Evolutionary conservation across 1,140 invertebrate species (phyloP), one percentile per base, ranked within the genome.

Genomic region (Contarinia nasturtii): DNA sequence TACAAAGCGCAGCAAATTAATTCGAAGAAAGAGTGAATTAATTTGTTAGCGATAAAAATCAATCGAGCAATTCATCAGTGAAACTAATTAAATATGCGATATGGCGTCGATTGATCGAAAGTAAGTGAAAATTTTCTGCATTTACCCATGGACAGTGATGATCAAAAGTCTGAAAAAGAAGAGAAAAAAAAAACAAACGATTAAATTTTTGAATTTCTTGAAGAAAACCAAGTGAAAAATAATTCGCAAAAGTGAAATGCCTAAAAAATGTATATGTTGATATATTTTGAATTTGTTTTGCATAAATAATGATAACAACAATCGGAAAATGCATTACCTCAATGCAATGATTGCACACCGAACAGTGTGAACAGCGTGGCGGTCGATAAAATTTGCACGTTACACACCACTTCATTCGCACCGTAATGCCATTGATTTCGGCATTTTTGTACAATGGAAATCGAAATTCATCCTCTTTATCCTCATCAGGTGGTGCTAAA

Each of bases 321-420:
- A 5, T 14, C n/a, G 15, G 15, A 8, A 44, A 7, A 4, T 17
- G 18, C 36, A 63, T 67, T 66, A 95, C 91, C 77, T 97, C 92
- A 64, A 98, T 95, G 69, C 94, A 98, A 60, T 89, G 89, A 74
- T 98, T 93, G 72, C 95, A 99, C 45, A 97, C 92, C 58, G 90
- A 96, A 68, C 96, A 99, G 71, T 99, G 94, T 45, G 91, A 97
- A 69, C 93, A 97, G 62, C 95, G 75, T 48, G 95, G 95, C 60
- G 94, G 93, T 56, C 94, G 76, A 68, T 98, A 99, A 73, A 98
- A 98, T 70, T 98, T 93, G 72, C 96, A 99, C 2, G 95, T 99
- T 48, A 91, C 82, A 69, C 96, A 99, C 95, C 95, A 99, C 70
- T 99, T 99, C 92, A 99, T 97, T 50, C 93, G 79, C 37, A 98